phyloP scores from a whole-genome alignment of 2,113 vertebrate genomes.

The Henicopernis longicauda region DNA sequence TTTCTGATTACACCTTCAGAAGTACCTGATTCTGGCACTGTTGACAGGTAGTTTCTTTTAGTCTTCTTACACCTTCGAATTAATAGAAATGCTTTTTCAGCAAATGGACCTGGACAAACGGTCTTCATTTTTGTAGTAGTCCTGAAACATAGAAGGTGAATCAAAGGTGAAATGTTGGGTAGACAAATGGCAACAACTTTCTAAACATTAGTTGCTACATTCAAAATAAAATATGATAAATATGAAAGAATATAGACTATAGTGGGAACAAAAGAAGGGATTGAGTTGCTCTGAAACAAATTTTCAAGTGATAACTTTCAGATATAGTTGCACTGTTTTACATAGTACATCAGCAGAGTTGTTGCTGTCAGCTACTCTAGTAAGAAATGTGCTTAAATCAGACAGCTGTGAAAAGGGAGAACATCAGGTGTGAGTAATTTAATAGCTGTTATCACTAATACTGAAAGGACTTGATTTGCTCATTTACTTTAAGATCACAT shows the following conservation, averaged over 20 bases:
- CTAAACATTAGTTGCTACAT: background rate
- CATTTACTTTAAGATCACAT: background rate
- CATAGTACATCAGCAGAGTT: background rate
- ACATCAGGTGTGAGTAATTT: background rate
- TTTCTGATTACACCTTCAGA: background rate
- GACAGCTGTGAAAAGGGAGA: background rate
- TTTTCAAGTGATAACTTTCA: background rate
- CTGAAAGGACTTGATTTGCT: background rate
- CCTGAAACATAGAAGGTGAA: background rate
- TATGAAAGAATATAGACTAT: background rate
- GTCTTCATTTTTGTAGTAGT: background rate
- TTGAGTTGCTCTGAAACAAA: background rate
- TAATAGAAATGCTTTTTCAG: background rate
- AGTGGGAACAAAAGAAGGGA: background rate
- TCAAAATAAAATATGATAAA: background rate
- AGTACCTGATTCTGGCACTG: background rate
- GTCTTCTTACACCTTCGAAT: background rate
- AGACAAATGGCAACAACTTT: background rate
- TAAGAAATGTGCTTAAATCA: background rate
- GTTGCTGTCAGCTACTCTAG: background rate
- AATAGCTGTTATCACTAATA: background rate
- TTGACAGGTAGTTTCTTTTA: background rate
- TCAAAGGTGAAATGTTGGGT: background rate
- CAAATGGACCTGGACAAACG: background rate
- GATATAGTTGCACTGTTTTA: background rate